Evolutionary conservation across 2,888 invertebrate genomes (phyloP), one percentile per base, ranked within the genome.

Genomic region (Augochlorella aurata): DNA sequence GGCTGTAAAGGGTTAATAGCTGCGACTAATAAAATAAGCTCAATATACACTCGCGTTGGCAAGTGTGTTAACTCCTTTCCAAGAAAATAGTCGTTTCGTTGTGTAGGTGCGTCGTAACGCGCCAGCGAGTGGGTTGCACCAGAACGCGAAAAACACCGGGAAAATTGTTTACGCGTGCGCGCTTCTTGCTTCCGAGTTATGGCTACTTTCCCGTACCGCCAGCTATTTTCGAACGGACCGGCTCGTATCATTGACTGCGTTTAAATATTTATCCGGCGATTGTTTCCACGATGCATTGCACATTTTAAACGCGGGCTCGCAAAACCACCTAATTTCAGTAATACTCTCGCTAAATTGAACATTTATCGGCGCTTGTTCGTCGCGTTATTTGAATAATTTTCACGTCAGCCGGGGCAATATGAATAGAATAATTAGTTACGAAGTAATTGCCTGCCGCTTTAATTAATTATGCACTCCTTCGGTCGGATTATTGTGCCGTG

Each of bases 101-200:
- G 38, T 5, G 38, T 38, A 1, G 2, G 29, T 29, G 29, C 29
- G 29, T 29, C 29, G 29, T 49, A 52, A 72, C 50, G n/a, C 45
- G 29, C 29, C 12, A 18, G 14, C 16, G 52, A 29, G 68, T 9
- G 24, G 54, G 24, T 29, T 18, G 12, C 58, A n/a, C 8, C 1
- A 54, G 16, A 52, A 44, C 67, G 29, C 68, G 58, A 49, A 50
- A 65, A 50, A 50, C 68, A 29, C 29, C 21, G 68, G 49, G 49
- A 50, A 68, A 68, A 49, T 47, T 29, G 49, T 68, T 50, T 68
- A n/a, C 29, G 29, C 29, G 49, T 18, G 24, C 29, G 68, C 29
- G 29, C 18, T 68, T 79, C 84, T 84, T 84, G 85, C 77, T 78
- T 71, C 76, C 67, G 76, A 76, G 81, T 82, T 85, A 77, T 58